Evolutionary conservation across 1,140 invertebrate genomes (phyloP).

Genomic region (Piezodorus guildinii): DNA sequence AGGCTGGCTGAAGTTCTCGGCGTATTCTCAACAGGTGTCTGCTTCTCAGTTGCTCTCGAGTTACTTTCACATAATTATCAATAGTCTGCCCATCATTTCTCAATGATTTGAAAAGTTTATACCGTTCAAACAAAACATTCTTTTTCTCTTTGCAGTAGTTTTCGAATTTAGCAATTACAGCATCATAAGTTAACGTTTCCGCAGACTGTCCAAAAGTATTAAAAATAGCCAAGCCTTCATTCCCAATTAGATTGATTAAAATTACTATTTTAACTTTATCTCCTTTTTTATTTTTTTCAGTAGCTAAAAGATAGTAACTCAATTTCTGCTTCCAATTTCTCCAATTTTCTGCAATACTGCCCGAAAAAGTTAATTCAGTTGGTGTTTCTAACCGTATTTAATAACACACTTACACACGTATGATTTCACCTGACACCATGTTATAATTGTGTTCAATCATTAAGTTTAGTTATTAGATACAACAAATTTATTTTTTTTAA

Average conservation of each 20-base stretch:
- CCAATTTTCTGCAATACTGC: conserved; percentile 6
- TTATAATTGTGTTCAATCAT: background rate
- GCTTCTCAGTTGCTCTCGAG: no score
- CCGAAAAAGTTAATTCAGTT: background rate
- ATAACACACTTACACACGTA: background rate
- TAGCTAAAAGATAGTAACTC: background rate
- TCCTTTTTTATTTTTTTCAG: background rate
- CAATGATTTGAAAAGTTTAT: background rate
- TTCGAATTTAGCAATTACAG: background rate
- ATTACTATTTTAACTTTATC: no score
- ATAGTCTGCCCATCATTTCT: background rate
- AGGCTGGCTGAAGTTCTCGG: no score
- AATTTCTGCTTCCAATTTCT: background rate
- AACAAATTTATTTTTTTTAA: background rate
- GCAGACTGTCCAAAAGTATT: conserved; percentile 20
- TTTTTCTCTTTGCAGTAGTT: background rate
- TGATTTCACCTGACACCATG: background rate
- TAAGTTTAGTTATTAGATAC: background rate
- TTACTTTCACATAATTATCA: background rate
- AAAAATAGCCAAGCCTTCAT: conserved; percentile 4
- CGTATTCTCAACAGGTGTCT: no score
- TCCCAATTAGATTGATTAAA: conserved; percentile 28
- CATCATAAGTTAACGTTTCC: background rate
- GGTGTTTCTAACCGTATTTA: background rate
- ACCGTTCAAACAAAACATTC: background rate